Percentiles rank a stretch among this genome's conserved stretches.
Conservation (phyloP, 35 echinoderm and acorn worm genomes). For the Stichopus chloronotus region DNA sequence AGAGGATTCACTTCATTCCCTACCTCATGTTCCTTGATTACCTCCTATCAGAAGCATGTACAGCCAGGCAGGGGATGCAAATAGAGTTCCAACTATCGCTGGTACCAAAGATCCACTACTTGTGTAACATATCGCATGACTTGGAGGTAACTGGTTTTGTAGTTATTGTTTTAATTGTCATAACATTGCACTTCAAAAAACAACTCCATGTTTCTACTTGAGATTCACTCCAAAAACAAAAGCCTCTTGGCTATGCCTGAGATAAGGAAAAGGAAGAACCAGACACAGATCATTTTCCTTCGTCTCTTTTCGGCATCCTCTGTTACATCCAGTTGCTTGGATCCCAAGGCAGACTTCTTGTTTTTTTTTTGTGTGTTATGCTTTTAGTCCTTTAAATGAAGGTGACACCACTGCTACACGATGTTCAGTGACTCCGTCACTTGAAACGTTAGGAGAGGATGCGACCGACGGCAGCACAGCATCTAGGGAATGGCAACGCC, state of each 20-base stretch:
- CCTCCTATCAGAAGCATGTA: too few relatives aligned
- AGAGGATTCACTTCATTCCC: too few relatives aligned
- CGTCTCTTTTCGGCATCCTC: background rate
- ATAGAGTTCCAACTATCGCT: too few relatives aligned
- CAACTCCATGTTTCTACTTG: background rate
- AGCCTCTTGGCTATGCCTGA: slow-evolving; percentile 1
- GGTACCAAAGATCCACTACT: too few relatives aligned
- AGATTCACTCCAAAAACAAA: slow-evolving; percentile 4
- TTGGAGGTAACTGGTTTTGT: background rate
- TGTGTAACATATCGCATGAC: background rate
- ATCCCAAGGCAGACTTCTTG: background rate
- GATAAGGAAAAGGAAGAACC: background rate
- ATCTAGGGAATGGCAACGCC: background rate
- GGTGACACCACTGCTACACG: background rate
- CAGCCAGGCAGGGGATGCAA: too few relatives aligned
- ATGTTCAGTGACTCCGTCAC: background rate
- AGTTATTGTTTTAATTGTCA: background rate
- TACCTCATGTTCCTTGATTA: too few relatives aligned
- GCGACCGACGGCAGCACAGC: background rate
- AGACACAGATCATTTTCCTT: background rate
- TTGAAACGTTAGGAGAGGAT: background rate
- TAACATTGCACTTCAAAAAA: slow-evolving; percentile 21
- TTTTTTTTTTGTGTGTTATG: background rate
- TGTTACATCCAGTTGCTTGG: background rate
- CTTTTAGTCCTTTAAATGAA: background rate